Evolutionary conservation across 53 echinoderm and acorn worm genomes (phyloP).

Genomic region (Luidia sarsii): DNA sequence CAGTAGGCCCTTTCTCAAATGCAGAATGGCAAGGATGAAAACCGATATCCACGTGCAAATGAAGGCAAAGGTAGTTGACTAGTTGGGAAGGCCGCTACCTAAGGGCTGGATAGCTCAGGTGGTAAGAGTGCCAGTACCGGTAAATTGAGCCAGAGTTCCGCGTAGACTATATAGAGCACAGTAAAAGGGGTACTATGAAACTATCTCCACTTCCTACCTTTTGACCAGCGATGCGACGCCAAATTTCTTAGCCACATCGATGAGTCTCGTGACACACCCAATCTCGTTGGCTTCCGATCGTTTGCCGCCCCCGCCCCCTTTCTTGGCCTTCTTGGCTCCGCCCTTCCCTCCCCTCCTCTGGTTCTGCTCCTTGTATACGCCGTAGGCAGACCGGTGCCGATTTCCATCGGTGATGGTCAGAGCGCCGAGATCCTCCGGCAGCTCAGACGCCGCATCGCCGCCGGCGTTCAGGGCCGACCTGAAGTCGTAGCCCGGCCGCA

Average conservation of each 20-base stretch:
- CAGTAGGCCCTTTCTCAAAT: too few species aligned
- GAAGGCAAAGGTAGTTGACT: too few species aligned
- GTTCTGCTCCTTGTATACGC: constrained; percentile 61
- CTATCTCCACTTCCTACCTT: constrained; percentile 84
- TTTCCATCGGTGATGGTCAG: constrained; percentile 65
- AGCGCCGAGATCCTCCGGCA: constrained; percentile 23
- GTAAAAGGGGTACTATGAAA: too few species aligned
- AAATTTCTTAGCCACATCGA: constrained; percentile 90
- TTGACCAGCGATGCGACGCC: constrained; percentile 76
- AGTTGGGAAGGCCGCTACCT: too few species aligned
- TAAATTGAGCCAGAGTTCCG: too few species aligned
- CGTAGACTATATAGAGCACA: too few species aligned
- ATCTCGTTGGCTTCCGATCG: constrained; percentile 30
- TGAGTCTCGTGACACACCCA: constrained; percentile 52
- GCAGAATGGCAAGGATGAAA: too few species aligned
- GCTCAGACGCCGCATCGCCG: not conserved
- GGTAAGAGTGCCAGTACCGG: too few species aligned
- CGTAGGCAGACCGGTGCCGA: constrained; percentile 67
- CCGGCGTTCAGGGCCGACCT: not conserved
- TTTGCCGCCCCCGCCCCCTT: constrained; percentile 9
- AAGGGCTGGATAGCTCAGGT: too few species aligned
- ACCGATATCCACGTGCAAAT: too few species aligned
- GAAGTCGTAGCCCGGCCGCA: constrained; percentile 46
- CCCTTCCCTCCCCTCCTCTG: constrained; percentile 43
- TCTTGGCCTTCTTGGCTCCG: constrained; percentile 65